Base-by-base conservation (phyloP, 1,140 invertebrate genomes). In the Stegodyphus dumicola region DNA sequence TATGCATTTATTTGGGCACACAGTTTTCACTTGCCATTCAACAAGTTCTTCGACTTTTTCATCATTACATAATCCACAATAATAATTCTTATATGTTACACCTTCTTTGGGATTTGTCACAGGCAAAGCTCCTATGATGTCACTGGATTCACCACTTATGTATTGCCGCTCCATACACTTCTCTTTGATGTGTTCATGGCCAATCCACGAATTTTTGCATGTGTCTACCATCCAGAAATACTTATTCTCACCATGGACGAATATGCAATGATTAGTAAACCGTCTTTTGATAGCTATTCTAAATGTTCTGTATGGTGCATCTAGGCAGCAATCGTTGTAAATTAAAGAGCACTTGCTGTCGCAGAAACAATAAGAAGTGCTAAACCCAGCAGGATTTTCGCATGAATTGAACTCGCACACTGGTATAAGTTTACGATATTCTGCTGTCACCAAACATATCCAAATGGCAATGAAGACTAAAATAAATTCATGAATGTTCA, bases 21-120 rank as follows among this genome's bases (percentile, higher is more conserved):
- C 15, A 18, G 81, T 65, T 52, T 77, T 84, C 4, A 70, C 73
- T 4, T 17, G 81, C 84, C 84, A 85, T 15, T 77, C 75, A 0
- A 85, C 33, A 0, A 78, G 56, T 5, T 65, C 53, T 13, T 85
- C 84, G 2, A 75, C n/a, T 0, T 48, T 91, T 5, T 89, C 89
- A 0, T 89, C 88, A 88, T 93, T 92, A 88, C 93, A 93, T 6
- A 91, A 60, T 0, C 93, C 92, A 87, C 93, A 93, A 89, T 91
- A 92, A 15, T 90, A 89, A 87, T 93, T 93, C 67, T 78, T 85
- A 75, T 70, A 85, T 4, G 84, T 78, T 6, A 73, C 11, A 0
- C 54, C 74, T 53, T 71, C 66, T 5, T 51, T 52, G 0, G 84
- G 75, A 33, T 73, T 73, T 6, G 84, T 85, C 6, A 77, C 65